Base-by-base conservation (phyloP, 2,888 invertebrate species). In the Eucriotettix oculatus region DNA sequence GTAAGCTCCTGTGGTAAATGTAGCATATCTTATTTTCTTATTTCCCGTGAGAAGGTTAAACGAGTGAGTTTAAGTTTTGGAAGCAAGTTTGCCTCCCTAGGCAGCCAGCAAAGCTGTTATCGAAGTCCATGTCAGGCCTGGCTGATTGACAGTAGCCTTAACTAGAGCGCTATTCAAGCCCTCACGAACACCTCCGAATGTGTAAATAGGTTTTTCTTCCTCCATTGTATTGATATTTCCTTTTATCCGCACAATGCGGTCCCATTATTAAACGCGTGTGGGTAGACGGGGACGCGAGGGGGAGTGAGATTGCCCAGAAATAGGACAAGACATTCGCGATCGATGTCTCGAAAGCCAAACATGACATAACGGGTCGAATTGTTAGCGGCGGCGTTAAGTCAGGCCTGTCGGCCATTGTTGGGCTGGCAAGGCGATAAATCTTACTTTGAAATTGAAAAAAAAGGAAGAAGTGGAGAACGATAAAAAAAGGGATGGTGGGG, bases 221-320 rank as follows among this genome's bases (percentile, higher is more conserved):
- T 42, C 42, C 56, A 56, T 43, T 56, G 56, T 56, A 43, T 42
- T 56, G 56, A 56, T 56, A 56, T 14, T 43, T 42, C 43, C 43
- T 56, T 56, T 56, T 56, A 48, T 12, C n/a, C 48, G 48, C 48
- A 48, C 48, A 48, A 48, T 48, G 48, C 48, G 48, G 48, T 29
- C 29, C 48, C 48, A 48, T 48, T 48, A 48, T 48, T 48, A 48
- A 48, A 48, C 48, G 48, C n/a, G 48, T 14, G 48, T 12, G 48
- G n/a, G 48, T 48, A 14, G 48, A n/a, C 48, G 48, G 14, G 48
- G n/a, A 14, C 48, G 48, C 48, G 29, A 48, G 48, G 48, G 48
- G 48, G 12, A 48, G 48, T 14, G 48, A 48, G 48, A 48, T 48
- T n/a, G 48, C 48, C 48, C 29, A 29, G 29, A 29, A 29, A 29